These are phyloP conservation scores for Amblyornis subalaris DNA, from an alignment of 2,113 vertebrate species.

Conservation along the genomic window DNA sequence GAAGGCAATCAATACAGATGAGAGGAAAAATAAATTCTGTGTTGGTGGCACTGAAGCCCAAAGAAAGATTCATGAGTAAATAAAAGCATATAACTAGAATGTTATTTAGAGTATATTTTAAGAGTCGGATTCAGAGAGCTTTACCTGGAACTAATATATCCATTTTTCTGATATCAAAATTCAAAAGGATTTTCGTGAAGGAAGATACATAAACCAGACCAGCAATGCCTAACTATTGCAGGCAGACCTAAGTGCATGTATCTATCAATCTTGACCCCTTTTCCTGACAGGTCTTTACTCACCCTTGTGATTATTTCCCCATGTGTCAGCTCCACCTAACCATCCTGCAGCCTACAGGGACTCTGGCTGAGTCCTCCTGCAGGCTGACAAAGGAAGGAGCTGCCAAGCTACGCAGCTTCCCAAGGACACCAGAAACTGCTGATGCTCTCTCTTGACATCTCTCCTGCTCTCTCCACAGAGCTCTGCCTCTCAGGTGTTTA, in stretches of 20 bases:
- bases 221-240: background rate
- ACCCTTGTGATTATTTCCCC: background rate
- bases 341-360: background rate
- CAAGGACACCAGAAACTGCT: background rate
- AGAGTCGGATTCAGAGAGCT: background rate
- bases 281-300: background rate
- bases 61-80: background rate
- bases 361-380: background rate
- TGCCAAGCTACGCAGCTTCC: background rate
- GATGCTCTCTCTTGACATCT: background rate
- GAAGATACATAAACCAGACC: background rate
- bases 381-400: background rate
- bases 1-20: background rate
- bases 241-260: background rate
- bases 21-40: background rate
- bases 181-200: background rate
- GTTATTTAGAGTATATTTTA: background rate
- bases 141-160: background rate
- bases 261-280: background rate
- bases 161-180: background rate
- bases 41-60: background rate
- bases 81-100: background rate
- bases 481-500: background rate
- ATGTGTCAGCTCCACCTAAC: background rate
- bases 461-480: background rate